These are phyloP conservation scores for Drosophila bocki DNA, from an alignment of 1,140 invertebrate species.

Conservation along the genomic window DNA sequence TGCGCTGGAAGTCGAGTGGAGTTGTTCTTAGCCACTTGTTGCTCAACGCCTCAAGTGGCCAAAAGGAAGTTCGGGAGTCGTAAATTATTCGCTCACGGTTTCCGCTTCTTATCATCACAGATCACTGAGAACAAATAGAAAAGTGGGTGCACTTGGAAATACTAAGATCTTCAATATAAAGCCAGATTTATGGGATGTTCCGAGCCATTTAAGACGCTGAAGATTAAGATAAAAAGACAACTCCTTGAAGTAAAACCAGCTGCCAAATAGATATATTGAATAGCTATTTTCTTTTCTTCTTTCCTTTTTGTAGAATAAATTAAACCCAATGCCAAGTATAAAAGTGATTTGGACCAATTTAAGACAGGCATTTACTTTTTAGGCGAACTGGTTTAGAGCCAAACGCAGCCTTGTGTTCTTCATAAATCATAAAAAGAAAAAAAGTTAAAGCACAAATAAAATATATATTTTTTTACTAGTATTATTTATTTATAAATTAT, in stretches of 20 bases:
- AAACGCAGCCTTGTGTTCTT: not conserved
- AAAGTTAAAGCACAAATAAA: not conserved
- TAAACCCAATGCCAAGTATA: not conserved
- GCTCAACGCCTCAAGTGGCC: conserved; percentile 61
- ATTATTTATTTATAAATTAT: not conserved
- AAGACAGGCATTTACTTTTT: conserved; percentile 10
- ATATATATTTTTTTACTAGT: not conserved
- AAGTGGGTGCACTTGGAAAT: conserved; percentile 4
- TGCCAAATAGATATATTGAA: not conserved
- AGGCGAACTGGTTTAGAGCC: conserved; percentile 9
- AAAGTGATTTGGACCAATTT: conserved; percentile 7
- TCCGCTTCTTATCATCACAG: conserved; percentile 61
- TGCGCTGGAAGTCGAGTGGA: conserved; percentile 21
- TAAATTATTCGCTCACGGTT: conserved; percentile 67
- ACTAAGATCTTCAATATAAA: not conserved
- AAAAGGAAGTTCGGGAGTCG: conserved; percentile 47
- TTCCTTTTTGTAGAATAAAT: not conserved
- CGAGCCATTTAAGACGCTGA: not conserved
- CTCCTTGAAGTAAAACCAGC: not conserved
- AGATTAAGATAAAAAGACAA: not conserved
- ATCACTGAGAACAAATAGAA: conserved; percentile 34
- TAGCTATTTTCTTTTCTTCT: not conserved
- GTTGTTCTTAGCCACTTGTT: conserved; percentile 62
- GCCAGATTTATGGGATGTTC: not conserved
- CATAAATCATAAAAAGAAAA: conserved; percentile 1